These are phyloP conservation scores for Acipenser oxyrinchus DNA, from an alignment of 2,797 vertebrate genomes.

Conservation along the genomic window DNA sequence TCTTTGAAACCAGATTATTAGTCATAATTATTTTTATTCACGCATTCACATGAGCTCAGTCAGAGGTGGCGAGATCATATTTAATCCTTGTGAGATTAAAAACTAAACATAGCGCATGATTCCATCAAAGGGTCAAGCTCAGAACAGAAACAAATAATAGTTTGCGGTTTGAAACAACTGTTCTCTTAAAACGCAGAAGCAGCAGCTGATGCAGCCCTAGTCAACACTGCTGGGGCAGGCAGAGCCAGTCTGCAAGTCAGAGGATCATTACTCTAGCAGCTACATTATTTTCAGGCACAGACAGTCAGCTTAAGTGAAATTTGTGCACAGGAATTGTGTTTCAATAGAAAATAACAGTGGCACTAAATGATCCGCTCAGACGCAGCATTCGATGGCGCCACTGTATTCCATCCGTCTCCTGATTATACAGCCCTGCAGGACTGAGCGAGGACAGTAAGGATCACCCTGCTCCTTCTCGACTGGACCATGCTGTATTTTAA, in stretches of 20 bases:
- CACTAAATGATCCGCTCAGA: conserved; percentile 23
- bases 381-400: not conserved
- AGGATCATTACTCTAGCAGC: conserved; percentile 10
- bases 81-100: too few species aligned
- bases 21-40: too few species aligned
- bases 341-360: conserved; percentile 17
- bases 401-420: not conserved
- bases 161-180: too few species aligned
- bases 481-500: too few species aligned
- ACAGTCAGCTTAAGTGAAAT: conserved; percentile 16
- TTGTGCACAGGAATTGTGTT: conserved; percentile 18
- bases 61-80: too few species aligned
- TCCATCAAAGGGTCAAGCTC: too few species aligned
- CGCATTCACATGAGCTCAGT: too few species aligned
- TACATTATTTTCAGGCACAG: conserved; percentile 9
- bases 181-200: not conserved
- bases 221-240: conserved; percentile 15
- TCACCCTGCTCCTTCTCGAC: too few species aligned
- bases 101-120: too few species aligned
- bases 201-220: conserved; percentile 10
- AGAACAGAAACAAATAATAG: too few species aligned
- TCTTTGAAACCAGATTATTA: too few species aligned
- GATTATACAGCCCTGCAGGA: not conserved
- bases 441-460: too few species aligned
- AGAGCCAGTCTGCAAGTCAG: conserved; percentile 12